Conservation (phyloP, 2,113 vertebrate genomes). For the Pyxicephalus adspersus region DNA sequence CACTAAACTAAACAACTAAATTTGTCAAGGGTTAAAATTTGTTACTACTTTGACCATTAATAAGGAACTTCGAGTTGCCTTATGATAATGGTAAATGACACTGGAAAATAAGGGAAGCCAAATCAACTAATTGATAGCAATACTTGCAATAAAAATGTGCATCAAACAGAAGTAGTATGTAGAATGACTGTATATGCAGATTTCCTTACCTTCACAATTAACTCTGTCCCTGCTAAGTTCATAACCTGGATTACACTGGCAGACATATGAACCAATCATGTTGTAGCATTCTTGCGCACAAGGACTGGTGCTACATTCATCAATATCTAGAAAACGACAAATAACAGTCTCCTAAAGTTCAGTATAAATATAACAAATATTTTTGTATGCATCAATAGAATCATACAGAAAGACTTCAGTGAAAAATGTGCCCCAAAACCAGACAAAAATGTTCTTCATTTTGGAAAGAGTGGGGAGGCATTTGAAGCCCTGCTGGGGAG, state of each 20-base stretch:
- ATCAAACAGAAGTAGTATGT: background rate
- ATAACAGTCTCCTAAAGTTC: background rate
- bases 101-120: too few relatives aligned
- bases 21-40: too few relatives aligned
- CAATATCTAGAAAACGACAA: constrained; percentile 83
- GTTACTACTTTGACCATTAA: too few relatives aligned
- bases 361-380: background rate
- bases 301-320: constrained; percentile 88
- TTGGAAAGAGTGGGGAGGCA: too few relatives aligned
- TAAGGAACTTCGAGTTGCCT: too few relatives aligned
- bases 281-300: constrained; percentile 94
- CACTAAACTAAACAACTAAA: too few relatives aligned
- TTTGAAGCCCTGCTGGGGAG: too few relatives aligned
- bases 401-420: background rate
- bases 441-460: too few relatives aligned
- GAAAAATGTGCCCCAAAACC: too few relatives aligned
- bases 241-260: constrained; percentile 91
- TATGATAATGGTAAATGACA: too few relatives aligned
- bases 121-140: too few relatives aligned
- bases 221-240: constrained; percentile 85
- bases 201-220: constrained; percentile 86
- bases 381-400: background rate
- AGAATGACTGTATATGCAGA: background rate
- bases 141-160: background rate
- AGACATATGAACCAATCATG: constrained; percentile 90